Evolutionary conservation across 2,797 vertebrate genomes (phyloP), one percentile per base, ranked within the genome.

Genomic region (Chanos chanos): DNA sequence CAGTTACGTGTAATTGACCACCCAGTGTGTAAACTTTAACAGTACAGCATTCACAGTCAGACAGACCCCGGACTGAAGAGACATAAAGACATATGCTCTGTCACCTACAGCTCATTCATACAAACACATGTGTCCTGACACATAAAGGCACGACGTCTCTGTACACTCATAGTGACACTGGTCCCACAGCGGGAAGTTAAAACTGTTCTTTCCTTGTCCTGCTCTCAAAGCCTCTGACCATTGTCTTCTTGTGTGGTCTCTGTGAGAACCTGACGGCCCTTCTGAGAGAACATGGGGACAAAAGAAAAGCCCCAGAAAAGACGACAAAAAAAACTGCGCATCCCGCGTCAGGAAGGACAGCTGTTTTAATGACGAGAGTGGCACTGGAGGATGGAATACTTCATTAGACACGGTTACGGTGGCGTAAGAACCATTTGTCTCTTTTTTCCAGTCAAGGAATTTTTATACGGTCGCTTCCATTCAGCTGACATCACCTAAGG

Each of bases 171-270:
- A 13, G 0, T 7, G 12, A 22, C 24, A 19, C n/a, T 15, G 9
- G 16, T 18, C 41, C 8, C 16, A 27, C 16, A 19, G 21, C 27
- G 9, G 27, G 7, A 19, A 28, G 52, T 12, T 3, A 27, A 10
- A 3, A 37, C 31, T 55, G 30, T 2, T 41, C 37, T 19, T 19
- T n/a, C n/a, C 5, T 12, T n/a, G 2, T 21, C 56, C 44, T 61
- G n/a, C 15, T 15, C 25, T 41, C 27, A 10, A 52, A 24, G 3
- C 15, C 28, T 48, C 7, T 22, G n/a, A 34, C 40, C n/a, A 31
- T 18, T 31, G 15, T 41, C n/a, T 22, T 33, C 7, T 37, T 40
- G 66, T 64, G 60, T 63, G 59, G 49, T 53, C 56, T 65, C 1
- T 12, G 21, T 27, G 16, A 28, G 47, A 4, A 7, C 54, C 21